Base-by-base conservation (phyloP, 2,888 invertebrate genomes). In the Nebria salina region DNA sequence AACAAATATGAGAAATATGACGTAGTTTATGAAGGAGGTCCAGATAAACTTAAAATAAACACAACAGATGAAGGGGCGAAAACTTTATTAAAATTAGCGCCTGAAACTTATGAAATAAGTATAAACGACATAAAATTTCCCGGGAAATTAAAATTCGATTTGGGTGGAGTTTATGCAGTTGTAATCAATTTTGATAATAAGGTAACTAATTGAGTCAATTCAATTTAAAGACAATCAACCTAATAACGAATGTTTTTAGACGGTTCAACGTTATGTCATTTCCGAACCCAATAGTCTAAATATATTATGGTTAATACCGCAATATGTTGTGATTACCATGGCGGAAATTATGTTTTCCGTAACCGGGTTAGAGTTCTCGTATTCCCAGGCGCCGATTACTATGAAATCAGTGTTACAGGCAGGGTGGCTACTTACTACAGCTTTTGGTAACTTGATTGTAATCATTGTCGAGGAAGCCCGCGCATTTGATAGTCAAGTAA, bases 331-430 rank as follows among this genome's bases (percentile, higher is more conserved):
- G 15, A 95, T 99, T 86, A 98, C 98, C 0, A 92, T 95, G 86
- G 98, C 94, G 0, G 99, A 99, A 89, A 95, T 99, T 68, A 95
- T 99, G 94, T 97, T 98, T 88, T 97, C 98, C 0, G 95, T 99
- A 41, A 98, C 98, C 0, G 98, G 98, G 0, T 90, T 99, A 26
- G 96, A 97, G 87, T 99, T 99, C 89, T 96, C 98, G 0, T 99
- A 97, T 89, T 96, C 98, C 0, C 97, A 97, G 91, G 97, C 98
- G 0, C 98, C 98, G 0, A 87, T 91, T 5, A 94, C 93, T 83
- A 98, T 99, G 98, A 99, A 98, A 89, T 96, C 98, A 0, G 94
- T 99, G 0, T 89, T 99, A 75, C 95, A 96, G 88, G 97, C 98
- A 0, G 93, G 94, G 13, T 99, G 98, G 97, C 91, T 98, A 13